Conservation (phyloP, 2,888 invertebrate genomes). For the Ommatoiulus sabulosus region DNA sequence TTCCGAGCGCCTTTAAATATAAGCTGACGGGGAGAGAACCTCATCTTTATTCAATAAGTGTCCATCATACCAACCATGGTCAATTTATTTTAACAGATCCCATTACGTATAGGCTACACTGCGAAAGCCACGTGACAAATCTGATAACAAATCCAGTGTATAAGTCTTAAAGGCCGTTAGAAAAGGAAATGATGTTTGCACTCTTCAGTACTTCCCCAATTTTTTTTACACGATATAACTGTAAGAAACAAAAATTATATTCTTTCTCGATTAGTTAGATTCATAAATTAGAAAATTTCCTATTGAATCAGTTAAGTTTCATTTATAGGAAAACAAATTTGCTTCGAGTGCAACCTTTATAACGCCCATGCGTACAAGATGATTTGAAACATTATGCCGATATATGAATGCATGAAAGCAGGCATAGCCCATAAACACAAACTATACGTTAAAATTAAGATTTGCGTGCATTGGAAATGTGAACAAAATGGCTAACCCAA, state of each 20-base stretch:
- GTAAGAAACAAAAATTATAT: too few species aligned
- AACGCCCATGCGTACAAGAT: too few species aligned
- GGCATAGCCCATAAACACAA: too few species aligned
- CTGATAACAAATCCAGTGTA: not conserved
- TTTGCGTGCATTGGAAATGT: not conserved
- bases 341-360: too few species aligned
- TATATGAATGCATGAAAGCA: not conserved
- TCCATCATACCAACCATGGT: not conserved
- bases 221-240: too few species aligned
- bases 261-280: too few species aligned
- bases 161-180: not conserved
- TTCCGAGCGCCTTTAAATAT: constrained; percentile 33
- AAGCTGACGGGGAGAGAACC: constrained; percentile 30
- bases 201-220: too few species aligned
- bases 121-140: not conserved
- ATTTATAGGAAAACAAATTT: too few species aligned
- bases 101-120: not conserved
- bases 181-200: too few species aligned
- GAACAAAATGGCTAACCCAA: not conserved
- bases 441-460: not conserved
- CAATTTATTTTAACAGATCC: not conserved
- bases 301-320: too few species aligned
- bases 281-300: too few species aligned
- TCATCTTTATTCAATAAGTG: constrained; percentile 45
- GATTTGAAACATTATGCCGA: too few species aligned